Conservation (phyloP, 1,140 invertebrate genomes). For the Brachionus calyciflorus region DNA sequence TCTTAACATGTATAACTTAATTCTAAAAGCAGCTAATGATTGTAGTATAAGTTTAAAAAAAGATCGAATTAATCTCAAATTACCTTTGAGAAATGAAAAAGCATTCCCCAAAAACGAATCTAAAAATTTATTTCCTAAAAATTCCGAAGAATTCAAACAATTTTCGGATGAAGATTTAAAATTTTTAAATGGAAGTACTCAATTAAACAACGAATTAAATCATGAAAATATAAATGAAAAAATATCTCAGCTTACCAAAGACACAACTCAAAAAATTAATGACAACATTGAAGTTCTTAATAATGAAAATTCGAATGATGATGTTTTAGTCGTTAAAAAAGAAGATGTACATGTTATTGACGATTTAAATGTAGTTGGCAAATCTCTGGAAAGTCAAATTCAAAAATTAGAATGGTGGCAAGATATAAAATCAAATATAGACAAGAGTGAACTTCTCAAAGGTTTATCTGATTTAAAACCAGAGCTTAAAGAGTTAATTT, state of each 20-base stretch:
- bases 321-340: neutral
- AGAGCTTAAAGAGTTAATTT: conserved; percentile 30
- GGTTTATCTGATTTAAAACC: conserved; percentile 32
- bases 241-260: neutral
- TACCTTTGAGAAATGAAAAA: neutral
- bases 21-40: conserved; percentile 39
- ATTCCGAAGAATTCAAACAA: neutral
- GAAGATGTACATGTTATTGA: conserved; percentile 29
- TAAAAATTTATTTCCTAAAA: conserved; percentile 20
- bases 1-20: neutral
- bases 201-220: neutral
- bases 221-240: neutral
- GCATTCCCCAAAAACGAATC: neutral
- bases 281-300: neutral
- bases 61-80: neutral
- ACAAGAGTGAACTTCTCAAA: neutral
- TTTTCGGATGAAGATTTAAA: conserved; percentile 12
- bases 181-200: neutral
- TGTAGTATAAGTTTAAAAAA: conserved; percentile 27
- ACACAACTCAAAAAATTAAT: conserved; percentile 4
- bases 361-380: neutral
- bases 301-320: neutral
- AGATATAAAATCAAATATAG: conserved; percentile 29
- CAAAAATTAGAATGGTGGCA: conserved; percentile 46
- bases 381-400: conserved; percentile 5